Evolutionary conservation across 2,113 vertebrate genomes (phyloP).

Genomic region (Phocoena phocoena): DNA sequence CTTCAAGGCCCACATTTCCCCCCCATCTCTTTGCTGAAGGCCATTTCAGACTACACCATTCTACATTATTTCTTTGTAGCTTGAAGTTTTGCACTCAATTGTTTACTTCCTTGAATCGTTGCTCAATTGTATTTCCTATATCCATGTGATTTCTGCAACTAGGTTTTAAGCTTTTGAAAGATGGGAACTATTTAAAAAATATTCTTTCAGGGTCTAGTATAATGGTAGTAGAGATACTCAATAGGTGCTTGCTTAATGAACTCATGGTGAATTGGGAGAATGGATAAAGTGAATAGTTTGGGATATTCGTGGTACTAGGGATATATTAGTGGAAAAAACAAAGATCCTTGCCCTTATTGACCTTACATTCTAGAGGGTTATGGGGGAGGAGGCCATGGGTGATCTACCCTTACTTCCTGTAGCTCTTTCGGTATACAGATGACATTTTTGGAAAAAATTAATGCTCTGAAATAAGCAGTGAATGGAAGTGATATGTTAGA

Average conservation of each 20-base stretch:
- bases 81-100: conserved; percentile 2
- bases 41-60: background rate
- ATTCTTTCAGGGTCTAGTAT: background rate
- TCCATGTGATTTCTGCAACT: background rate
- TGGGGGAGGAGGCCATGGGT: background rate
- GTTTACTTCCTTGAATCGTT: conserved; percentile 27
- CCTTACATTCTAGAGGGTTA: background rate
- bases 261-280: conserved; percentile 9
- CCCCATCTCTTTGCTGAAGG: background rate
- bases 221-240: conserved; percentile 13
- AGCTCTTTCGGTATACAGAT: background rate
- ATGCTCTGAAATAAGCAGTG: conserved; percentile 31
- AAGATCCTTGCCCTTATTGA: background rate
- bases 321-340: background rate
- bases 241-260: conserved; percentile 20
- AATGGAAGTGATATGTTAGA: background rate
- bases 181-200: conserved; percentile 25
- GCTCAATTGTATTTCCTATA: conserved; percentile 32
- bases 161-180: conserved; percentile 47
- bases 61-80: background rate
- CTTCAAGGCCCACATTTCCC: background rate
- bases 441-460: conserved; percentile 25
- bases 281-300: conserved; percentile 18
- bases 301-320: background rate
- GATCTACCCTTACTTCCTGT: background rate